Percentiles rank a stretch among this genome's conserved stretches.
Conservation (phyloP, 2,888 invertebrate genomes). For the Hemithea aestivaria region DNA sequence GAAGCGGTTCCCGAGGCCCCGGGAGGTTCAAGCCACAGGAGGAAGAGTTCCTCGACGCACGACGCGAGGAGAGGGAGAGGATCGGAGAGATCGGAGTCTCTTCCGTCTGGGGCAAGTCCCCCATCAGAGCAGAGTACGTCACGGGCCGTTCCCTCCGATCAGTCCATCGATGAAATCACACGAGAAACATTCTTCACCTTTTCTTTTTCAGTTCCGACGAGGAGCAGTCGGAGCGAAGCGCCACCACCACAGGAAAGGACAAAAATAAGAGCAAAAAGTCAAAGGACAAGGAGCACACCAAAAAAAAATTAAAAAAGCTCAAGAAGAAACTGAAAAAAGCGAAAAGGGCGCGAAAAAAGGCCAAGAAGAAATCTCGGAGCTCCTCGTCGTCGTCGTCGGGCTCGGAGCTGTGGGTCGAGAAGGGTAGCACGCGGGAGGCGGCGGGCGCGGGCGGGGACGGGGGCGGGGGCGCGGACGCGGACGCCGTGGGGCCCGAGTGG, state of each 20-base stretch:
- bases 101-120: constrained; percentile 88
- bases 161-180: no score
- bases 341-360: constrained; percentile 75
- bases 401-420: constrained; percentile 83
- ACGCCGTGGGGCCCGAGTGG: constrained; percentile 38
- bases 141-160: no score
- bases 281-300: constrained; percentile 70
- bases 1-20: constrained; percentile 26
- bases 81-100: constrained; percentile 85
- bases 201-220: constrained; percentile 65
- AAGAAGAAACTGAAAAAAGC: constrained; percentile 75
- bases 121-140: constrained; percentile 82
- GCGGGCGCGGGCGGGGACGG: constrained; percentile 2
- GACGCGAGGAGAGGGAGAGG: constrained; percentile 85
- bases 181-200: no score
- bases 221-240: constrained; percentile 54
- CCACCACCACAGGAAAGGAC: constrained; percentile 56
- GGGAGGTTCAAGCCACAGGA: constrained; percentile 68
- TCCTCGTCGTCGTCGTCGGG: constrained; percentile 63
- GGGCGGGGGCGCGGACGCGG: not conserved
- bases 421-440: constrained; percentile 56
- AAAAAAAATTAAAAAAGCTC: constrained; percentile 78
- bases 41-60: constrained; percentile 84
- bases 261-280: constrained; percentile 69
- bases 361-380: constrained; percentile 61